Conservation (phyloP, 2,113 vertebrate genomes). For the Xyrauchen texanus region DNA sequence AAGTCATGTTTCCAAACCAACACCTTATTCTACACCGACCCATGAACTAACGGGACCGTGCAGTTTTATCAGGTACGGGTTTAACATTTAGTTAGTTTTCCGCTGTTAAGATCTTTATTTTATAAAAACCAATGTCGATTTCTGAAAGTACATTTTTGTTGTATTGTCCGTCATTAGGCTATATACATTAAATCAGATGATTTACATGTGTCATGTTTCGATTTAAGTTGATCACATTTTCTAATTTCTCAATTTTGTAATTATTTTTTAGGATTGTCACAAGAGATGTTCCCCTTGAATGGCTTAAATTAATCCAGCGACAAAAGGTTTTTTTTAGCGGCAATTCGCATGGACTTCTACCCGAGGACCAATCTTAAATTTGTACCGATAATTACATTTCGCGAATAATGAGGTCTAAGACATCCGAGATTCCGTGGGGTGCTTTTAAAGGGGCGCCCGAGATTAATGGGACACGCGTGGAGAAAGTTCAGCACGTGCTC, state of each 20-base stretch:
- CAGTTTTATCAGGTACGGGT: conserved; percentile 24
- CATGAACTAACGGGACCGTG: background rate
- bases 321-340: background rate
- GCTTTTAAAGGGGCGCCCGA: conserved; percentile 77
- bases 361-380: background rate
- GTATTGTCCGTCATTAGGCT: background rate
- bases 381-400: background rate
- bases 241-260: background rate
- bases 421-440: conserved; percentile 27
- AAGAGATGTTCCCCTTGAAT: background rate
- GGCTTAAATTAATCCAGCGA: background rate
- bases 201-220: background rate
- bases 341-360: background rate
- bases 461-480: conserved; percentile 81
- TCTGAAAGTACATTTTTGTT: background rate
- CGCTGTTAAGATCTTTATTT: too few species aligned
- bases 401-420: conserved; percentile 30
- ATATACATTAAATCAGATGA: background rate
- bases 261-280: background rate
- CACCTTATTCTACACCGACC: conserved; percentile 9
- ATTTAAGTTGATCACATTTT: background rate
- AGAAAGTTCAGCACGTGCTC: conserved; percentile 85
- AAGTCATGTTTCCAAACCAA: conserved; percentile 27
- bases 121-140: too few species aligned
- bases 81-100: background rate